These are phyloP conservation scores for Eurosta solidaginis DNA, from an alignment of 1,140 invertebrate species.

Conservation along the genomic window DNA sequence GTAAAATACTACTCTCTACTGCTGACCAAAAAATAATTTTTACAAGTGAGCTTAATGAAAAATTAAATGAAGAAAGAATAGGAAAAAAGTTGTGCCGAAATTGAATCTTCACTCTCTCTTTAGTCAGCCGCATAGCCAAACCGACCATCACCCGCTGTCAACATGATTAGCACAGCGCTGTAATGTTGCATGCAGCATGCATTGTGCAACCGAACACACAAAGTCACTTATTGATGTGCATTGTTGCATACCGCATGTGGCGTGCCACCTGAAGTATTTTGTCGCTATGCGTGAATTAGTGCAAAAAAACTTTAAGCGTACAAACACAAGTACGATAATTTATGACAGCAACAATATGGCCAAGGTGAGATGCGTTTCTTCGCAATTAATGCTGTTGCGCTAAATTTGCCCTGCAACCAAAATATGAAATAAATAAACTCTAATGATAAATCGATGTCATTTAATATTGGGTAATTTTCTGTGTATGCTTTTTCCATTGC, in stretches of 20 bases:
- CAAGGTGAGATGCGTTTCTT: too few relatives aligned
- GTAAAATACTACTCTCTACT: too few relatives aligned
- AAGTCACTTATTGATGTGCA: not conserved
- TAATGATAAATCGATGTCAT: conserved; percentile 27
- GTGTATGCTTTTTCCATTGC: too few relatives aligned
- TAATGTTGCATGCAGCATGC: conserved; percentile 1
- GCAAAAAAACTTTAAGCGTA: not conserved
- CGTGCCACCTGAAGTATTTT: not conserved
- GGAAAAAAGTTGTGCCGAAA: not conserved
- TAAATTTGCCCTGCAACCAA: not conserved
- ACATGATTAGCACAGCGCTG: not conserved
- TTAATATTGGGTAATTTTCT: not conserved
- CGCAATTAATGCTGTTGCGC: too few relatives aligned
- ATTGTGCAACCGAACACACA: not conserved
- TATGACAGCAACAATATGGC: too few relatives aligned
- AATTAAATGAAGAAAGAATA: not conserved
- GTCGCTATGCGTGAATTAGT: not conserved
- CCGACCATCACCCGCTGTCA: not conserved
- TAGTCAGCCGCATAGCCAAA: not conserved
- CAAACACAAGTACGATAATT: too few relatives aligned
- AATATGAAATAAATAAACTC: conserved; percentile 14
- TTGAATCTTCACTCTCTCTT: not conserved
- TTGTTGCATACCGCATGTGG: not conserved
- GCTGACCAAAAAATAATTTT: too few relatives aligned
- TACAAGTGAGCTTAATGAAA: too few relatives aligned